A percentile compares a stretch with the other conserved stretches of the same genome.
These are phyloP conservation scores for Malurus alboscapulatus DNA, from an alignment of 2,113 vertebrate genomes.

Conservation along the genomic window DNA sequence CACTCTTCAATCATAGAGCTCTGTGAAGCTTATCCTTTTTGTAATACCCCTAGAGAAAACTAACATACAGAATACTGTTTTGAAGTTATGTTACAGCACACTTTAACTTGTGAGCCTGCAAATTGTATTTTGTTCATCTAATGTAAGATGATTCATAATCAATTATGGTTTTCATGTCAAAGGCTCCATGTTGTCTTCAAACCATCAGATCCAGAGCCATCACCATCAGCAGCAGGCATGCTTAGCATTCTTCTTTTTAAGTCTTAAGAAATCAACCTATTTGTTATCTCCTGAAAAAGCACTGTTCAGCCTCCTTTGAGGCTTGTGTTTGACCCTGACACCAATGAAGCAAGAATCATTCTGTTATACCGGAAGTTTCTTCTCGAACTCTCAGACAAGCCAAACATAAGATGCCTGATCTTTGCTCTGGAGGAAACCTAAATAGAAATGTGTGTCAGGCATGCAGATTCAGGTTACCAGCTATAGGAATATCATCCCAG, in stretches of 20 bases:
- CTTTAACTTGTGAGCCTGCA: conserved; percentile 3
- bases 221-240: neutral
- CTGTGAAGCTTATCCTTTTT: neutral
- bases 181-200: neutral
- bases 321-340: neutral
- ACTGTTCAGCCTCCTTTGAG: neutral
- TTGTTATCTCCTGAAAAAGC: neutral
- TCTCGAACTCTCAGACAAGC: neutral
- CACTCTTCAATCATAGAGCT: neutral
- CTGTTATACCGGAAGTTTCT: neutral
- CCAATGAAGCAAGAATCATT: neutral
- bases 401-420: neutral
- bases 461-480: neutral
- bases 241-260: neutral
- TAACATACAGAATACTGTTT: neutral
- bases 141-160: conserved; percentile 37
- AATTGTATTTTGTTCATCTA: conserved; percentile 27
- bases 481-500: neutral
- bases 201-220: neutral
- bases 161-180: conserved; percentile 5
- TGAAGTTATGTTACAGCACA: neutral
- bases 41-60: neutral
- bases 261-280: neutral
- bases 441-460: neutral
- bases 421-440: neutral